Evolutionary conservation across 1,140 invertebrate genomes (phyloP).

Genomic region (Neodiprion pinetum): DNA sequence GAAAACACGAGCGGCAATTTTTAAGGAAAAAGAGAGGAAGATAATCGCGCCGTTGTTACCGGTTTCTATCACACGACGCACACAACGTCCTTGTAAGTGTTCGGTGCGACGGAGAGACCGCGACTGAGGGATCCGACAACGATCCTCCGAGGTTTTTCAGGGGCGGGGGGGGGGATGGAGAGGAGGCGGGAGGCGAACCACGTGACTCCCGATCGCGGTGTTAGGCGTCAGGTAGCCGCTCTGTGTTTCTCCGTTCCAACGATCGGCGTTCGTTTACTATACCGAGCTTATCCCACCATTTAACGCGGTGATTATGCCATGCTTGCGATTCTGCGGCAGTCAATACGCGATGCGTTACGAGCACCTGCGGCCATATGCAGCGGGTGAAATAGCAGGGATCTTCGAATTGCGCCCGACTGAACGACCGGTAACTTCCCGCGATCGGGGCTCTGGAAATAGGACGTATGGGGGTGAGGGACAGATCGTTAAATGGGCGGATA

Average conservation of each 20-base stretch:
- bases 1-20: no score
- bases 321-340: not conserved
- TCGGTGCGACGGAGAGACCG: constrained; percentile 36
- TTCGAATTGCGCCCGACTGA: no score
- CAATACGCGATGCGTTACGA: constrained; percentile 35
- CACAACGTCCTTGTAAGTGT: not conserved
- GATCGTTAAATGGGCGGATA: no score
- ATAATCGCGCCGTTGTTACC: no score
- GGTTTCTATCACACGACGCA: no score
- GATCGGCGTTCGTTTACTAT: not conserved
- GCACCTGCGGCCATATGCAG: constrained; percentile 24
- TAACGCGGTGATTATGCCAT: no score
- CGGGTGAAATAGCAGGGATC: constrained; percentile 10
- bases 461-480: no score
- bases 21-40: no score
- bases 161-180: not conserved
- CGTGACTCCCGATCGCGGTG: constrained; percentile 34
- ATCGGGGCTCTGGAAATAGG: no score
- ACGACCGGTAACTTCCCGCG: no score
- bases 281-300: not conserved
- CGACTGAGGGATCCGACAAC: constrained; percentile 50
- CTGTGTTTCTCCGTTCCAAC: constrained; percentile 5
- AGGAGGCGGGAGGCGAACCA: constrained; percentile 2
- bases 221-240: constrained; percentile 49
- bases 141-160: constrained; percentile 49